Evolutionary conservation across 2,797 vertebrate genomes (phyloP), one percentile per base, ranked within the genome.

Genomic region (Melanotaenia nigrans): DNA sequence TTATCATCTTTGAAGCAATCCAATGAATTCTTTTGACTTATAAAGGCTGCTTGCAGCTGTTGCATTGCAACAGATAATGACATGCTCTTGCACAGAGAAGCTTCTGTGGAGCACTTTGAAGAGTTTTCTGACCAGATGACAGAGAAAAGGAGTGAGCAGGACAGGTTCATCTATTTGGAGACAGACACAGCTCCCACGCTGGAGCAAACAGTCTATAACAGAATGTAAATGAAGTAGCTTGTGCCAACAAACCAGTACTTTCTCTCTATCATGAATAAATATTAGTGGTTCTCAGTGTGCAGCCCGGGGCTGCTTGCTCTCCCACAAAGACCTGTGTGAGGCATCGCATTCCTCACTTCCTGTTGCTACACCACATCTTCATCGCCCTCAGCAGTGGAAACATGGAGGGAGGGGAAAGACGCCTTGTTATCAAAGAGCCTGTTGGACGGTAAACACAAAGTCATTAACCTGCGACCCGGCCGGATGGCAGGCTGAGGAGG

Each of bases 221-320:
- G 81, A 86, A 94, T 93, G 91, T 90, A 93, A 94, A 95, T 93
- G 90, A 95, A 95, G 92, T 90, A 89, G 88, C 89, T 88, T 93
- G 87, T 81, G 86, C 90, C 94, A 95, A 95, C 93, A 95, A 74
- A 79, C 72, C 81, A 80, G 73, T 79, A 88, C 93, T 94, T 92
- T 92, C 91, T 91, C 91, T 93, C 92, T 82, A 86, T 93, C 76
- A 74, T 92, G 93, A 95, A 93, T 95, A 95, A 95, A 95, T 85
- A 91, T 94, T 94, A 87, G 92, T 83, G 71, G 80, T 88, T 91
- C 93, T 90, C 90, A 82, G 80, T 87, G 78, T 66, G 74, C 73
- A 1, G 79, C 72, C 87, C 84, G 25, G 24, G 79, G 68, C 68
- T n/a, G 79, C 86, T 85, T 72, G 77, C 83, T 87, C 81, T 82